These are phyloP conservation scores for Phragmatobia fuliginosa DNA, from an alignment of 2,888 invertebrate genomes.

Conservation along the genomic window DNA sequence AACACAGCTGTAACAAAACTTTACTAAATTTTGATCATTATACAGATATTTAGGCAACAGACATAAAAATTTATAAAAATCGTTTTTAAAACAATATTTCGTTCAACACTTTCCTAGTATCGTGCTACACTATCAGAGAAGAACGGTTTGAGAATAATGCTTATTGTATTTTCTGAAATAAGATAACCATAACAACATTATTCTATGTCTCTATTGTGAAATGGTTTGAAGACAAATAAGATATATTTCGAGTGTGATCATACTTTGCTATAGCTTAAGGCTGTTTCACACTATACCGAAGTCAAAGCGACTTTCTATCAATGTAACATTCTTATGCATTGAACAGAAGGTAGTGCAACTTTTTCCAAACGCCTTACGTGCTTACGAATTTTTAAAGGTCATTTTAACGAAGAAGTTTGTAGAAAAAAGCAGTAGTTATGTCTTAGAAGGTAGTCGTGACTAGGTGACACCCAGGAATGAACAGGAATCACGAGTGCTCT, in stretches of 20 bases:
- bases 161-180: conserved; percentile 8
- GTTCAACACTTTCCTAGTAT: background rate
- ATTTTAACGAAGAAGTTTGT: no score
- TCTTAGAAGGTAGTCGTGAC: no score
- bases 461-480: no score
- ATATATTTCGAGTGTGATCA: conserved; percentile 6
- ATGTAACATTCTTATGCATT: no score
- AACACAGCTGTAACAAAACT: no score
- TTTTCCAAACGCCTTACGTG: no score
- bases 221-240: background rate
- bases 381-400: no score
- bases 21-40: background rate
- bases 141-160: background rate
- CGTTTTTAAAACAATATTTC: background rate
- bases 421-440: no score
- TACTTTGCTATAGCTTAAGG: background rate
- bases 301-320: background rate
- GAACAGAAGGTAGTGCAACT: no score
- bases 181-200: background rate
- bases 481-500: no score
- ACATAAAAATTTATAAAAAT: background rate
- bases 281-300: background rate
- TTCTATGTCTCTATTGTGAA: conserved; percentile 3
- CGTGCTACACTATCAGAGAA: background rate
- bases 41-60: background rate